Conservation (phyloP, 1,140 invertebrate species). For the Saxidomus purpurata region DNA sequence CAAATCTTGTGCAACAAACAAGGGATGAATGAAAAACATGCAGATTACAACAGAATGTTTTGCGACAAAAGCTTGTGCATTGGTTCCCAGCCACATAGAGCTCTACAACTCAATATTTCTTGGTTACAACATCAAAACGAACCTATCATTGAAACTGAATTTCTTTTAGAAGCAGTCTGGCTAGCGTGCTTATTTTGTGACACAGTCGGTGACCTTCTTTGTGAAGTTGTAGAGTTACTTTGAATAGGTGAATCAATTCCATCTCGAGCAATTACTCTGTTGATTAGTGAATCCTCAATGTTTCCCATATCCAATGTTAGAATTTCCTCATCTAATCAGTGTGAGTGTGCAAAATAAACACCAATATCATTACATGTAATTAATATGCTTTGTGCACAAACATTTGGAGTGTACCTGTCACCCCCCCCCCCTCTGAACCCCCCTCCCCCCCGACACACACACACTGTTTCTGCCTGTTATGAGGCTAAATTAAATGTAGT, state of each 20-base stretch:
- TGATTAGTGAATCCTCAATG: constrained; percentile 34
- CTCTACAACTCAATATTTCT: background rate
- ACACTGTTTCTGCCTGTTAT: too few species aligned
- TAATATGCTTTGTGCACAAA: too few species aligned
- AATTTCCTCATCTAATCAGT: constrained; percentile 16
- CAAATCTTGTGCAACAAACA: too few species aligned
- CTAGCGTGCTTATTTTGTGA: background rate
- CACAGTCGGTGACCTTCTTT: background rate
- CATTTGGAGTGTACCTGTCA: too few species aligned
- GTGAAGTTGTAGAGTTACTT: background rate
- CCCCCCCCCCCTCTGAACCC: too few species aligned
- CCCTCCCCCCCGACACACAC: too few species aligned
- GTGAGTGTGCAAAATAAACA: background rate
- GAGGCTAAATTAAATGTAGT: too few species aligned
- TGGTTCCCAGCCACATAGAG: too few species aligned
- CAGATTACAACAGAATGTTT: background rate
- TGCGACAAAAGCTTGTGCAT: background rate
- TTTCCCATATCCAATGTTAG: constrained; percentile 44
- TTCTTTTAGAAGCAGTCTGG: background rate
- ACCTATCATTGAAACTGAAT: background rate
- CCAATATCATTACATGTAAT: background rate
- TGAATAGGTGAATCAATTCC: background rate
- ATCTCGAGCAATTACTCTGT: constrained; percentile 1
- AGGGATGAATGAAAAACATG: background rate
- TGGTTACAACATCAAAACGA: constrained; percentile 25